Evolutionary conservation across 1,140 invertebrate genomes (phyloP).

Genomic region (Schmidtea mediterranea): DNA sequence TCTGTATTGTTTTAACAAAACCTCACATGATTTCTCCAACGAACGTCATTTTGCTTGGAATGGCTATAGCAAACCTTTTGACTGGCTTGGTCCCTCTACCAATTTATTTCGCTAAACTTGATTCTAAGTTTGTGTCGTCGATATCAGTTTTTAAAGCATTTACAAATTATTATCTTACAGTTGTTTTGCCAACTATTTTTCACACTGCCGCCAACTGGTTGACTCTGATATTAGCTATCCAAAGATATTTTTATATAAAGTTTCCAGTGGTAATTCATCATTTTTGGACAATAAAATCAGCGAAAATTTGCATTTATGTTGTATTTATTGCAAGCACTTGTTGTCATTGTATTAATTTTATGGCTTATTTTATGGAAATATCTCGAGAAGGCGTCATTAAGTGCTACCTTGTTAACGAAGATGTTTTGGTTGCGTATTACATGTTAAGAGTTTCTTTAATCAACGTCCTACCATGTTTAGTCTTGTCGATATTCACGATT

Average conservation of each 20-base stretch:
- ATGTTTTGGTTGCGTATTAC: constrained; percentile 31
- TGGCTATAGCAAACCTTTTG: constrained; percentile 71
- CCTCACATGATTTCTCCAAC: constrained; percentile 39
- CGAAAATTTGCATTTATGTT: too few species aligned
- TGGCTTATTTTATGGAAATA: too few species aligned
- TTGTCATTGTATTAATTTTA: too few species aligned
- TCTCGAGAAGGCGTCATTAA: too few species aligned
- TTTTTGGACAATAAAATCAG: constrained; percentile 10
- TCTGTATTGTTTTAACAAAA: constrained; percentile 41
- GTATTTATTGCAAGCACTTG: too few species aligned
- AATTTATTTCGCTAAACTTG: not conserved
- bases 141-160: too few species aligned
- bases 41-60: constrained; percentile 41
- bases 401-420: too few species aligned
- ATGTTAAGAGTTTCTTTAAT: constrained; percentile 64
- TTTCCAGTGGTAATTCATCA: constrained; percentile 49
- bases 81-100: constrained; percentile 61
- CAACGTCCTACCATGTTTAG: constrained; percentile 56
- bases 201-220: constrained; percentile 67
- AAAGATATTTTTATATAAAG: constrained; percentile 62
- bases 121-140: too few species aligned
- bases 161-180: not conserved
- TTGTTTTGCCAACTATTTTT: constrained; percentile 45
- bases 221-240: constrained; percentile 53
- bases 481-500: constrained; percentile 58